Base-by-base conservation (phyloP, 2,888 invertebrate genomes). In the Steromphala cineraria region DNA sequence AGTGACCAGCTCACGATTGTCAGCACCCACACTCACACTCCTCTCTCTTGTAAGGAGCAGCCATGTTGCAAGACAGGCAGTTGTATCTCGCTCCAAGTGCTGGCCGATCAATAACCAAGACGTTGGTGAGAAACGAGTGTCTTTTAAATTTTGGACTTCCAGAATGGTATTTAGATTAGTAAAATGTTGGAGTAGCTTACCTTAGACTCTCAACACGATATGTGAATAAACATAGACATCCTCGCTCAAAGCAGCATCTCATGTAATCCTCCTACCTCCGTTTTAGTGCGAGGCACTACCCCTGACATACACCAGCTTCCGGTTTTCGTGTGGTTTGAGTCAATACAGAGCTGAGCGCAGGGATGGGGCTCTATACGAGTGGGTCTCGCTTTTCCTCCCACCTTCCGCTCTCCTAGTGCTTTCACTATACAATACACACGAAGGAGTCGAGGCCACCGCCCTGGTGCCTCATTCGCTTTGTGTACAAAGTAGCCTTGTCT, bases 81-180 rank as follows among this genome's bases (percentile, higher is more conserved):
- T 62, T 62, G 62, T 62, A 62, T 62, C 62, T 62, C 62, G 62
- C 62, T 62, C 28, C 28, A 62, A 62, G 62, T 28, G 62, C 62
- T 62, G 62, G 13, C 15, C 21, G 24, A 62, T 62, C 62, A 28
- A 62, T 62, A 62, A 28, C 62, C 62, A 24, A 62, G 62, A 62
- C 62, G 62, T 17, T 62, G 28, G 62, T 62, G 46, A 46, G 46
- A 46, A 46, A 46, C 46, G 10, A 46, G 46, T 46, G 46, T 46
- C 46, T 46, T 46, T 46, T 46, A 46, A 36, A 46, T 46, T 5
- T 46, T 46, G 46, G 46, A 13, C 13, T 46, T 46, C 46, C 13
- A 13, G 46, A 46, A 46, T 10, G 46, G 46, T 46, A 46, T 46
- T 46, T 10, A 46, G 15, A 28, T 17, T 28, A 7, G 62, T 28